Conservation (phyloP, 1,140 invertebrate genomes). For the Zaprionus taronus region DNA sequence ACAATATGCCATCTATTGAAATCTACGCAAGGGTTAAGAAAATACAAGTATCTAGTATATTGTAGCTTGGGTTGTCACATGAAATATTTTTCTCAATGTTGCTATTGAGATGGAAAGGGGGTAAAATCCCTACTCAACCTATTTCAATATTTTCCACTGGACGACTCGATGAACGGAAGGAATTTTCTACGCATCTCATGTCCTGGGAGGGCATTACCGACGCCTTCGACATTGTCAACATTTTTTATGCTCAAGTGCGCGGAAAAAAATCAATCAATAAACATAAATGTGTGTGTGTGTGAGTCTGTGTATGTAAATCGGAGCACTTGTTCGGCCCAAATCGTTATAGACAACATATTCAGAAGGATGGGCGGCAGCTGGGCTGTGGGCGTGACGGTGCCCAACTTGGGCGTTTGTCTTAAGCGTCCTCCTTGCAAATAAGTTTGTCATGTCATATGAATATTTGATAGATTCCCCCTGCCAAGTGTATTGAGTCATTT, state of each 20-base stretch:
- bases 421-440: conserved; percentile 16
- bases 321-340: conserved; percentile 13
- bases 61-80: conserved; percentile 31
- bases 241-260: conserved; percentile 46
- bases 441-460: conserved; percentile 30
- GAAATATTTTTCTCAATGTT: conserved; percentile 77
- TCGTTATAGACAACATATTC: conserved; percentile 14
- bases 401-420: conserved; percentile 21
- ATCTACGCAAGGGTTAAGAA: conserved; percentile 7
- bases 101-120: conserved; percentile 51
- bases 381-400: conserved; percentile 13
- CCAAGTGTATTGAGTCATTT: conserved; percentile 11
- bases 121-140: conserved; percentile 13
- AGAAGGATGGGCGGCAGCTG: not conserved
- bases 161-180: conserved; percentile 15
- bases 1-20: not conserved
- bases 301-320: conserved; percentile 8
- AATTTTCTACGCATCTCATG: conserved; percentile 59
- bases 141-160: conserved; percentile 44
- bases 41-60: not conserved
- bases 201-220: conserved; percentile 57
- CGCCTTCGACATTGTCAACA: conserved; percentile 49
- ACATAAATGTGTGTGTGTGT: conserved; percentile 4
- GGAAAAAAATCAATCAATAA: conserved; percentile 65
- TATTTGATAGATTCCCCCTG: conserved; percentile 19